These are phyloP conservation scores for Theristicus caerulescens DNA, from an alignment of 2,113 vertebrate genomes.

Conservation along the genomic window DNA sequence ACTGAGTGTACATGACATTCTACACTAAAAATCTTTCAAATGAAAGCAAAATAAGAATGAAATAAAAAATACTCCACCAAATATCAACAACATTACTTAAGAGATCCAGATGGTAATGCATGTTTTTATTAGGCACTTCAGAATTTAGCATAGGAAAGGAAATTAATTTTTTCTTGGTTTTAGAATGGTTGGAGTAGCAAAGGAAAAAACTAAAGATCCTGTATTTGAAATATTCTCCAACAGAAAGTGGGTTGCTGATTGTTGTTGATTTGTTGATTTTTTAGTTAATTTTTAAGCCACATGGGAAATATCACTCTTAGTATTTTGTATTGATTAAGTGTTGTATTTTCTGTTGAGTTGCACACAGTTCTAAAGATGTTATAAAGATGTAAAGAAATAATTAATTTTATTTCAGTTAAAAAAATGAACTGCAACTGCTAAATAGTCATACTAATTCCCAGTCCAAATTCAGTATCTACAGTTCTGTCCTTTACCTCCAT, in stretches of 20 bases:
- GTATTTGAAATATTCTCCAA: background rate
- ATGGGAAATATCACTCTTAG: background rate
- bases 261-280: background rate
- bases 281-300: background rate
- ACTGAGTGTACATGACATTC: background rate
- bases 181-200: background rate
- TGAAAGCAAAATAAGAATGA: background rate
- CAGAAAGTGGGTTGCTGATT: background rate
- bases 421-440: background rate
- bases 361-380: background rate
- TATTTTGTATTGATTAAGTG: background rate
- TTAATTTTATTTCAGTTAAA: background rate
- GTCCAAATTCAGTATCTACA: background rate
- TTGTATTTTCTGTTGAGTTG: background rate
- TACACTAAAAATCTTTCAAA: background rate
- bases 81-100: background rate
- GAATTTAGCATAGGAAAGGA: background rate
- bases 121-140: background rate
- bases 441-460: background rate
- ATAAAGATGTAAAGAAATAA: background rate
- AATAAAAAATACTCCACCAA: background rate
- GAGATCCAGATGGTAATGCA: background rate
- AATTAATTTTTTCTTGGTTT: background rate
- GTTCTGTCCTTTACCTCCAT: background rate
- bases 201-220: background rate